A percentile compares a stretch with the other conserved stretches of the same genome.
phyloP scores from a whole-genome alignment of 2,797 vertebrate species.

The Nyctibius grandis region DNA sequence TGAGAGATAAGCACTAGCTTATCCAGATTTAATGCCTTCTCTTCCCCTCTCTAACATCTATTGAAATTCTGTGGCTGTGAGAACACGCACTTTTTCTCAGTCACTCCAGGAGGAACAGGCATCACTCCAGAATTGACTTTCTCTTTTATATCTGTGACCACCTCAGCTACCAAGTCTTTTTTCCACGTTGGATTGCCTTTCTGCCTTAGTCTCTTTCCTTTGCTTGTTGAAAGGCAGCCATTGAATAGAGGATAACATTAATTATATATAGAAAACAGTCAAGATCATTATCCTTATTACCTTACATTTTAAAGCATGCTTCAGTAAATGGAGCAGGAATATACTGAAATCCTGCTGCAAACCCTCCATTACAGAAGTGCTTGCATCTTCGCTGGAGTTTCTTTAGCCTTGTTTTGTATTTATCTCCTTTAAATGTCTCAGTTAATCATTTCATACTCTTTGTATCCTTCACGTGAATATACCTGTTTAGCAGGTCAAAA shows the following conservation, averaged over 20 bases:
- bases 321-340: not conserved
- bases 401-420: not conserved
- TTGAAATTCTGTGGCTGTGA: not conserved
- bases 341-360: not conserved
- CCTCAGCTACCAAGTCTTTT: not conserved
- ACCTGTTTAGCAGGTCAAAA: not conserved
- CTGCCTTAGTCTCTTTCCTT: not conserved
- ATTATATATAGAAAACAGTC: not conserved
- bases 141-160: not conserved
- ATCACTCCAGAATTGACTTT: not conserved
- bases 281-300: not conserved
- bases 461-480: not conserved
- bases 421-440: not conserved
- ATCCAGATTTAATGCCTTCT: not conserved
- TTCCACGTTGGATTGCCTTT: not conserved
- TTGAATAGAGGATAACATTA: not conserved
- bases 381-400: not conserved
- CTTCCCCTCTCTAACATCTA: not conserved
- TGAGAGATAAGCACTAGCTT: not conserved
- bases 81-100: not conserved
- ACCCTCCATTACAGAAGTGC: not conserved
- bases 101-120: accelerated
- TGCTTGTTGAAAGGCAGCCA: not conserved
- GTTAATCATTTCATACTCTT: not conserved
- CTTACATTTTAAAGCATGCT: not conserved